Evolutionary conservation across 2,888 invertebrate genomes (phyloP), one percentile per base, ranked within the genome.

Genomic region (Diarsia dahlii): DNA sequence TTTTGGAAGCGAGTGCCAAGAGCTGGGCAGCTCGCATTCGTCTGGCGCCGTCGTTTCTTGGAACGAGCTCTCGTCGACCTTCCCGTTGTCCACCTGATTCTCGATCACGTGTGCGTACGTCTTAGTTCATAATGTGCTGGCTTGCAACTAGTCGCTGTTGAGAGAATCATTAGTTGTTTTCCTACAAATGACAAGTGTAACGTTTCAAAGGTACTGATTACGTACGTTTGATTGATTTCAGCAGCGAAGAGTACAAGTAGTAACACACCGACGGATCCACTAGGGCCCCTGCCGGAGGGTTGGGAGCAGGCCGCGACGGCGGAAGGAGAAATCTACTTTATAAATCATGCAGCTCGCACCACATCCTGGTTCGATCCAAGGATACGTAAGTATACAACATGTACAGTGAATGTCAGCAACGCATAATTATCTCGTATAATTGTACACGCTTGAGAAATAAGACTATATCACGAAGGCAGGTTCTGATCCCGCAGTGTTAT

Each of bases 341-440:
- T 99, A 96, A 99, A 99, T 97, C 99, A 99, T 96, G 98, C 98
- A 94, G 98, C 98, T 88, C 98, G 99, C 96, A 99, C 99, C 92
- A 99, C 99, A 86, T 99, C 99, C 92, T 99, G 99, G 99, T 99
- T 99, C 97, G 99, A 99, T 97, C 99, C 99, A 91, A 97, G 99
- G 97, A 98, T 99, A 97, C 99, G 99, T 99, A 98, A 98, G 99
- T 98, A 88, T 84, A 84, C 50, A 70, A 73, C 71, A 92, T 84
- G 79, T 79, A 81, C 71, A 82, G 83, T 79, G 85, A 85, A 80
- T 82, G 79, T 85, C 80, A 78, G 63, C 75, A 74, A 77, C 82
- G 84, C 75, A 80, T 78, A 71, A 69, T 76, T 80, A 66, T 66
- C 75, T 83, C 74, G 67, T 74, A 64, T 71, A 63, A 65, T 78